Conservation (phyloP, 2,797 vertebrate genomes). For the Botia almorhae region DNA sequence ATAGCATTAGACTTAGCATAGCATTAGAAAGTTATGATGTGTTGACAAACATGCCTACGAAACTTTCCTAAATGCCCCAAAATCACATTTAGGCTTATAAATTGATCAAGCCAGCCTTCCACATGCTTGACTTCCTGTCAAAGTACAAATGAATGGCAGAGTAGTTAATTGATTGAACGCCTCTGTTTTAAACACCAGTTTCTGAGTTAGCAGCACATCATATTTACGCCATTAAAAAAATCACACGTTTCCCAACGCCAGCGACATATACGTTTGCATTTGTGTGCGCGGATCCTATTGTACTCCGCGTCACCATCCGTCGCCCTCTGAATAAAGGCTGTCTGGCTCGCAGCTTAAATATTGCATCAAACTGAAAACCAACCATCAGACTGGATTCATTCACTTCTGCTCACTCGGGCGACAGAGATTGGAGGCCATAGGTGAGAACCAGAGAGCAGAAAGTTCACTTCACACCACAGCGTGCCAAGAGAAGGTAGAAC, state of each 20-base stretch:
- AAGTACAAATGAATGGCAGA: background rate
- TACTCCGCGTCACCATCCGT: slow-evolving; percentile 74
- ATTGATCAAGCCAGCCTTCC: background rate
- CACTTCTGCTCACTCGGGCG: slow-evolving; percentile 87
- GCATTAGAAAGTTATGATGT: background rate
- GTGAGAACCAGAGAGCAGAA: slow-evolving; percentile 78
- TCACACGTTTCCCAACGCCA: slow-evolving; percentile 12
- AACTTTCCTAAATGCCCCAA: background rate
- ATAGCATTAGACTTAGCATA: background rate
- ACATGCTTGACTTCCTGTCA: background rate
- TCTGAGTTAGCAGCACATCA: background rate
- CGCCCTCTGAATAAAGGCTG: slow-evolving; percentile 84
- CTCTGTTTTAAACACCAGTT: background rate
- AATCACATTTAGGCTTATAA: background rate
- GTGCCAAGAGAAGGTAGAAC: slow-evolving; percentile 75
- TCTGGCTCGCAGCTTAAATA: slow-evolving; percentile 87
- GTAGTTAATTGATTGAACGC: background rate
- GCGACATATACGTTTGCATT: slow-evolving; percentile 58
- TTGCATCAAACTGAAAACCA: slow-evolving; percentile 86
- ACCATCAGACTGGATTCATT: slow-evolving; percentile 86
- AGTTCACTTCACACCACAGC: slow-evolving; percentile 78
- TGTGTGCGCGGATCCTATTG: slow-evolving; percentile 72
- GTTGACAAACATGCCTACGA: background rate
- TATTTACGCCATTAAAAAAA: slow-evolving; percentile 38
- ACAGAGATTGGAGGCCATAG: slow-evolving; percentile 80